A percentile compares a stretch with the other conserved stretches of the same genome.
These are phyloP conservation scores for Gymnogyps californianus DNA, from an alignment of 2,113 vertebrate genomes.

Conservation along the genomic window DNA sequence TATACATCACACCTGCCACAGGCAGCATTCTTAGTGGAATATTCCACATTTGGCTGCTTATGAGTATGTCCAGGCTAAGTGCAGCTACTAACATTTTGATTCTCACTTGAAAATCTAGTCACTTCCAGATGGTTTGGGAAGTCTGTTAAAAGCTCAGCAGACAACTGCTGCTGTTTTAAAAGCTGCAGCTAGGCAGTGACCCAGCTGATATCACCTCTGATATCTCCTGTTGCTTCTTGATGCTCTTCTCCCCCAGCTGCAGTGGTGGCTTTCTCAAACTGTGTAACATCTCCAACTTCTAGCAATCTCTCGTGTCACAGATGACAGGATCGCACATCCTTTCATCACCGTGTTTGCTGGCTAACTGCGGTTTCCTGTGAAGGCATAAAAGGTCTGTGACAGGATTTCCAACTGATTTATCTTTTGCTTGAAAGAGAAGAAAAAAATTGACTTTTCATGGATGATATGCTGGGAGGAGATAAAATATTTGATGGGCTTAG, in stretches of 20 bases:
- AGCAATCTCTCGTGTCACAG: neutral
- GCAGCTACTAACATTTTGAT: neutral
- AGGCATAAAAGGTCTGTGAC: neutral
- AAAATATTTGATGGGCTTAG: neutral
- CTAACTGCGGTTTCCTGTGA: neutral
- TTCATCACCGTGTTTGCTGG: neutral
- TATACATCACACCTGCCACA: neutral
- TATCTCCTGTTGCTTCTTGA: neutral
- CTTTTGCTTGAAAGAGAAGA: neutral
- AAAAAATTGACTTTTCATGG: neutral
- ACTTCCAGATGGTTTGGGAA: neutral
- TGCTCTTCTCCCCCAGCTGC: neutral
- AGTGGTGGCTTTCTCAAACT: neutral
- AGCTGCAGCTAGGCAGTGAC: neutral
- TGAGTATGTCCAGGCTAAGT: neutral
- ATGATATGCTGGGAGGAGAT: neutral
- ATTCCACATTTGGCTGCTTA: neutral
- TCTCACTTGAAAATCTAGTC: neutral
- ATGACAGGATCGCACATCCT: neutral
- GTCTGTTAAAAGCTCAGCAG: neutral
- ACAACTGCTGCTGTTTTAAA: neutral
- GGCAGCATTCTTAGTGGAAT: neutral
- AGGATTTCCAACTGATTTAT: neutral
- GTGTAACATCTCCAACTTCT: neutral
- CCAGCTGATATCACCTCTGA: neutral